These are phyloP conservation scores for Oopsacas minuta DNA, from an alignment of 37 sponge, comb jelly and placozoan genomes.

Conservation along the genomic window DNA sequence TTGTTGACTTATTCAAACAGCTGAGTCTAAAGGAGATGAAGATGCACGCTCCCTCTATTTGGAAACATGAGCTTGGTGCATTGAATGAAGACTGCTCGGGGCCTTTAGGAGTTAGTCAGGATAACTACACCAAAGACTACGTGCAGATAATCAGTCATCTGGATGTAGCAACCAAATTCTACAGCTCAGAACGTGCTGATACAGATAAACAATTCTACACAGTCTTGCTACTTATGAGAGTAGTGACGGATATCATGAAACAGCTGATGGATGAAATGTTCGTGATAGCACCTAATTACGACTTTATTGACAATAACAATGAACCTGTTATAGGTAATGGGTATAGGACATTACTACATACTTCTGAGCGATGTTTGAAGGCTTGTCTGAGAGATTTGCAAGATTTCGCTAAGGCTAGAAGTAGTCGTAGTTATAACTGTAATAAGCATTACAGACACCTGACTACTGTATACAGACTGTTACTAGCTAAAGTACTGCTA, in stretches of 20 bases:
- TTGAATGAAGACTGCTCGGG: neutral
- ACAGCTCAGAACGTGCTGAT: constrained; percentile 20
- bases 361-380: constrained; percentile 23
- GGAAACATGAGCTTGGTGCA: constrained; percentile 4
- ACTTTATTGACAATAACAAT: constrained; percentile 51
- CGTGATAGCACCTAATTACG: constrained; percentile 27
- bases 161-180: constrained; percentile 34
- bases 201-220: constrained; percentile 25
- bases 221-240: constrained; percentile 19
- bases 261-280: constrained; percentile 23
- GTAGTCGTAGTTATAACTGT: neutral
- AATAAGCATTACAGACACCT: neutral
- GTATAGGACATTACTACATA: constrained; percentile 41
- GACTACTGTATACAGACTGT: neutral
- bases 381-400: constrained; percentile 23
- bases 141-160: constrained; percentile 23
- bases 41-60: neutral
- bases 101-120: neutral
- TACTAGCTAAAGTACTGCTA: neutral
- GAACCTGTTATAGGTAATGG: constrained; percentile 61
- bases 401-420: constrained; percentile 22
- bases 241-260: constrained; percentile 21
- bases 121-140: neutral
- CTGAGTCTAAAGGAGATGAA: neutral
- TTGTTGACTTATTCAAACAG: neutral